Evolutionary conservation across 2,888 invertebrate genomes (phyloP).

Genomic region (Crematogaster levior): DNA sequence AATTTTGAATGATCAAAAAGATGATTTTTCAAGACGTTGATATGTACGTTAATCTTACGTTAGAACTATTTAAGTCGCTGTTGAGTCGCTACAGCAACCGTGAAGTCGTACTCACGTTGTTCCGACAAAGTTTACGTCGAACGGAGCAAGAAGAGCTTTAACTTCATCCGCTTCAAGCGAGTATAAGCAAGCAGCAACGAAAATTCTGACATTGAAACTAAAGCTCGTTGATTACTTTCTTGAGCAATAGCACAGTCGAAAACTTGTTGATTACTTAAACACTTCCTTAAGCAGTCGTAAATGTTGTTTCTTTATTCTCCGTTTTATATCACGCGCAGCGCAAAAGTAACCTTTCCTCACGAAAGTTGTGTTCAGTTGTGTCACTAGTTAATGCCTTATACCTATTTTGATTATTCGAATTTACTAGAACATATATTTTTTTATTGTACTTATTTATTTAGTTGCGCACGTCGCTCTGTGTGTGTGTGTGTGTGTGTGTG

Average conservation of each 20-base stretch:
- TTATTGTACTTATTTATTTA: neutral
- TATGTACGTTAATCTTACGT: neutral
- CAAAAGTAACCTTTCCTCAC: neutral
- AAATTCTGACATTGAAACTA: slow-evolving; percentile 17
- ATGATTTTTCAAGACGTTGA: neutral
- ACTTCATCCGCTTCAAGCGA: slow-evolving; percentile 26
- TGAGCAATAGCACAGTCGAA: slow-evolving; percentile 26
- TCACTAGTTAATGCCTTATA: neutral
- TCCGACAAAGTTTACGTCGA: slow-evolving; percentile 18
- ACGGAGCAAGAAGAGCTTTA: neutral
- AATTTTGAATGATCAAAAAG: neutral
- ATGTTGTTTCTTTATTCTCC: neutral
- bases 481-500: no score
- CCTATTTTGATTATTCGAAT: neutral
- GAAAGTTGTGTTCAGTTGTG: neutral
- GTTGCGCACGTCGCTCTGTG: neutral
- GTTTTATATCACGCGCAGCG: neutral
- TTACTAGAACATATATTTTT: neutral
- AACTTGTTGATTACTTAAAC: slow-evolving; percentile 50
- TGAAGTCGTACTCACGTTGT: neutral
- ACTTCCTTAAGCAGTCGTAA: slow-evolving; percentile 4
- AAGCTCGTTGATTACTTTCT: slow-evolving; percentile 45
- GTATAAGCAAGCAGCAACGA: slow-evolving; percentile 29
- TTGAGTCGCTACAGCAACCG: neutral
- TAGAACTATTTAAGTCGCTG: neutral